Base-by-base conservation (phyloP, 2,888 invertebrate genomes). In the Chouioia cunea region DNA sequence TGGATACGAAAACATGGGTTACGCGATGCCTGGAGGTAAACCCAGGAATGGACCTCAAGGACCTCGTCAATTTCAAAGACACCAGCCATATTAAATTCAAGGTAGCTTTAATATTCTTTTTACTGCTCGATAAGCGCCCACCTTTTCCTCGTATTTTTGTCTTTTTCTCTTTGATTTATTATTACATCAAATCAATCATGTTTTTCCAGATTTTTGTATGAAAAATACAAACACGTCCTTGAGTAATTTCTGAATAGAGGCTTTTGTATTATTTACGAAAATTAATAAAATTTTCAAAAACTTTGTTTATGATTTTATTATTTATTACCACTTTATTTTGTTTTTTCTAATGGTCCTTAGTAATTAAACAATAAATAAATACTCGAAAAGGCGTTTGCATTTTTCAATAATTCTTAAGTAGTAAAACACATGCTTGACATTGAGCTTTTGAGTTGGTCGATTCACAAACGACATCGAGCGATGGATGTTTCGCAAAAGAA, bases 41-140 rank as follows among this genome's bases (percentile, higher is more conserved):
- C 85, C 86, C 16, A 77, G 86, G 75, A 71, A 69, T 65, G 85
- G 85, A 71, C 84, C 83, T 43, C 84, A 81, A 60, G 85, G 85
- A 62, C 84, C 84, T 2, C 82, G 86, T 76, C 85, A 84, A 73
- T 86, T 86, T 78, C 86, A 85, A 76, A 81, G 86, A 84, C 86
- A 86, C 77, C 86, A 86, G 76, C 86, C 86, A 27, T 86, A 86
- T 76, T 86, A 83, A 79, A 70, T 71, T 47, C 64, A 75, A 65
- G 75, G 71, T 74, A 75, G 76, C 73, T 46, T 54, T 64, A 47
- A 57, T 48, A 58, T 20, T 15, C 36, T 36, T 36, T 36, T 6
- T 50, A 20, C 16, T 36, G 6, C 36, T 36, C n/a, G n/a, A n/a
- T n/a, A n/a, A 15, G 27, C 14, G 18, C 20, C 12, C 18, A 10